Conservation (phyloP, 1,140 invertebrate genomes). For the honey bee (Apis mellifera) region DNA sequence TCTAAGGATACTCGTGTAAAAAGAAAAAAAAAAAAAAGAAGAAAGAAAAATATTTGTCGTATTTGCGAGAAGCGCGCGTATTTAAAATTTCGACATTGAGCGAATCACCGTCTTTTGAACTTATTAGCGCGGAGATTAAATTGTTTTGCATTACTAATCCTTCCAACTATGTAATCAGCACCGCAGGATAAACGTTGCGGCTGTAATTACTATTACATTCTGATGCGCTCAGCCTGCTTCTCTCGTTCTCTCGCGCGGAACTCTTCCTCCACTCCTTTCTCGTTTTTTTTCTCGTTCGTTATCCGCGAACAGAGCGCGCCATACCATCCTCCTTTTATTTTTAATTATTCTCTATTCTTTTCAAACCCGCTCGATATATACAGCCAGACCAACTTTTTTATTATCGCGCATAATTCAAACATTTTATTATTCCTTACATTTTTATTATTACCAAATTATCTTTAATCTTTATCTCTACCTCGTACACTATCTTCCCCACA, state of each 20-base stretch:
- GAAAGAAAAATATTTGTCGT: too few relatives aligned
- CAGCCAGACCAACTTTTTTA: neutral
- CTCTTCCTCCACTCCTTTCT: slow-evolving; percentile 27
- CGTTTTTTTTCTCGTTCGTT: slow-evolving; percentile 29
- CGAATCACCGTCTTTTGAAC: slow-evolving; percentile 11
- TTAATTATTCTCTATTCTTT: slow-evolving; percentile 20
- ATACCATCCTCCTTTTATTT: neutral
- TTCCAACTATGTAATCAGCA: slow-evolving; percentile 16
- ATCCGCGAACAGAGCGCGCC: slow-evolving; percentile 1
- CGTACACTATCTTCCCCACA: too few relatives aligned
- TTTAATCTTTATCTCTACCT: too few relatives aligned
- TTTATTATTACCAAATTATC: neutral
- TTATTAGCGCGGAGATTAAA: slow-evolving; percentile 9
- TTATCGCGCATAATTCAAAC: neutral
- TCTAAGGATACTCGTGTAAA: too few relatives aligned
- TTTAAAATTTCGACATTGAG: neutral
- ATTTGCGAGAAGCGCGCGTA: neutral
- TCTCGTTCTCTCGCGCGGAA: slow-evolving; percentile 52
- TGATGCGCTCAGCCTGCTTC: slow-evolving; percentile 41
- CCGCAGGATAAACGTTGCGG: slow-evolving; percentile 33
- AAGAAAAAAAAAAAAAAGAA: too few relatives aligned
- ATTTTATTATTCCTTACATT: neutral
- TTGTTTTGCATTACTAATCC: slow-evolving; percentile 24
- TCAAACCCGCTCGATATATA: neutral
- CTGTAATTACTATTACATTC: slow-evolving; percentile 57